A percentile compares a stretch with the other conserved stretches of the same genome.
phyloP scores from a whole-genome alignment of 2,797 vertebrate species.

The Phyllotis vaccarum region DNA sequence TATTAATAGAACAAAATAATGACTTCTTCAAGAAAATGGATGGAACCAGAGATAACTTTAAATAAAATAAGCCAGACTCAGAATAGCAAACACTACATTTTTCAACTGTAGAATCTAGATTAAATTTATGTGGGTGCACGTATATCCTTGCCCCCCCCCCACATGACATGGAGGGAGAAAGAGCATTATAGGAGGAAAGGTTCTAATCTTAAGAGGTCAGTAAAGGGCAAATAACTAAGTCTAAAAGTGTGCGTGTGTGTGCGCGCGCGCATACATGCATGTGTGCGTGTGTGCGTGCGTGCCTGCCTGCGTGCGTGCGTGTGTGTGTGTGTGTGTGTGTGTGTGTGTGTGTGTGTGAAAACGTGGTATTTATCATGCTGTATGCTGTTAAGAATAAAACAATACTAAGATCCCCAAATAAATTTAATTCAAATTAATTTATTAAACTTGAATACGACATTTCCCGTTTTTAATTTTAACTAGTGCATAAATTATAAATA shows the following conservation, averaged over 20 bases:
- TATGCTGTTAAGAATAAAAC: background rate
- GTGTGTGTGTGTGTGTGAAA: background rate
- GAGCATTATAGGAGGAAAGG: background rate
- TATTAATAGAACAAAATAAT: background rate
- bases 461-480: conserved; percentile 2
- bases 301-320: no score
- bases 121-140: background rate
- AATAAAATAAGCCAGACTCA: background rate
- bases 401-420: conserved; percentile 19
- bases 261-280: no score
- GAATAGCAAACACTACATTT: background rate
- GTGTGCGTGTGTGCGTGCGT: no score
- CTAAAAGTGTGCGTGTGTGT: no score
- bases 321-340: background rate
- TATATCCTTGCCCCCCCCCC: background rate
- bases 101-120: background rate
- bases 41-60: background rate
- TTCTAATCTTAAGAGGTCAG: background rate
- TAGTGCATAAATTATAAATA: background rate
- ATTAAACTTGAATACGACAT: conserved; percentile 10
- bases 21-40: background rate
- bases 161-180: background rate
- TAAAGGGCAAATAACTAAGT: background rate
- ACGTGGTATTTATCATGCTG: background rate
- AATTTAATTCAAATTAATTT: conserved; percentile 25